Conservation (phyloP, 2,797 vertebrate genomes). For the Lagorchestes hirsutus region DNA sequence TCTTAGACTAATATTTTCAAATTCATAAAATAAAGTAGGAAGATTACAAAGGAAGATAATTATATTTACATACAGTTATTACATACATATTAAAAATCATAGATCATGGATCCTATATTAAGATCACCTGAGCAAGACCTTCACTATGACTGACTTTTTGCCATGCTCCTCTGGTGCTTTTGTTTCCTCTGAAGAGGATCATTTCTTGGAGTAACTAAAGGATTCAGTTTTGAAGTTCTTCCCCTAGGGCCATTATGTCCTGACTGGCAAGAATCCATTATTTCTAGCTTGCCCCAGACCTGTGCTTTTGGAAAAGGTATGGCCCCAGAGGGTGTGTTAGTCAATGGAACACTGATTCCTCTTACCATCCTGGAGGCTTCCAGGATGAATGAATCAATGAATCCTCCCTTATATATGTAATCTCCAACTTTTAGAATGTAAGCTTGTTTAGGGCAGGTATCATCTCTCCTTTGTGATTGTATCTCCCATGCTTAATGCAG, state of each 20-base stretch:
- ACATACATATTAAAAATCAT: background rate
- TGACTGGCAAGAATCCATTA: background rate
- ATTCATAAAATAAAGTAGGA: background rate
- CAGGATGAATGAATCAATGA: background rate
- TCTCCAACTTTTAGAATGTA: background rate
- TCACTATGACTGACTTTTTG: background rate
- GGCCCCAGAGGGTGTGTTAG: background rate
- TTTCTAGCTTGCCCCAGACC: background rate
- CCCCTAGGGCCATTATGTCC: background rate
- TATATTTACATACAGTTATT: background rate
- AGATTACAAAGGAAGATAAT: background rate
- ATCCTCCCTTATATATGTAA: background rate
- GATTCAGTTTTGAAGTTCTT: background rate
- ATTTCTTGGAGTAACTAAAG: background rate
- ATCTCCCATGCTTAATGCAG: background rate
- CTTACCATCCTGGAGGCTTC: background rate
- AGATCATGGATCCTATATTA: background rate
- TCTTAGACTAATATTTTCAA: background rate
- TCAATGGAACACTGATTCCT: background rate
- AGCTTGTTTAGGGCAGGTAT: background rate
- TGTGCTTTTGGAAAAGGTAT: background rate
- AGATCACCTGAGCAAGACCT: background rate
- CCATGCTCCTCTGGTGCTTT: background rate
- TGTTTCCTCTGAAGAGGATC: no score
- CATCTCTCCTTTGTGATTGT: background rate